phyloP scores from a whole-genome alignment of 2,113 vertebrate species.

The Picathartes gymnocephalus region DNA sequence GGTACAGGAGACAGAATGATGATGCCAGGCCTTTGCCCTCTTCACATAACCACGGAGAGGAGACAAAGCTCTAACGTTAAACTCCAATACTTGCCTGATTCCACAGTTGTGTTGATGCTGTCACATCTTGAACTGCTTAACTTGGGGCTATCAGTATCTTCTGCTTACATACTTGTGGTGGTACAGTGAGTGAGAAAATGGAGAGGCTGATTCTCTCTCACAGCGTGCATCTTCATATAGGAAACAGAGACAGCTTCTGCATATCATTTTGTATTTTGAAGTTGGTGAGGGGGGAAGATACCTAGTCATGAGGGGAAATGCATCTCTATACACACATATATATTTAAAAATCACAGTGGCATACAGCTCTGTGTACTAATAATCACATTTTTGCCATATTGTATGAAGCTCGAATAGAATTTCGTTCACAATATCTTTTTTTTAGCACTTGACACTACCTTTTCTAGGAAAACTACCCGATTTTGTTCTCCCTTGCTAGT shows the following conservation, averaged over 20 bases:
- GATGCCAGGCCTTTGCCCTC: neutral
- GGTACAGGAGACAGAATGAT: neutral
- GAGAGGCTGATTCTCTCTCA: neutral
- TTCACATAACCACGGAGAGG: neutral
- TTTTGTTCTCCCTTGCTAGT: neutral
- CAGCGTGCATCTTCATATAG: neutral
- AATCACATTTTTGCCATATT: neutral
- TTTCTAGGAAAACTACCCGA: neutral
- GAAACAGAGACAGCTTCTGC: neutral
- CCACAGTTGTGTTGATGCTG: neutral
- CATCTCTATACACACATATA: accelerated
- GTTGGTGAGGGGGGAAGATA: neutral
- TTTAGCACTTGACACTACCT: neutral
- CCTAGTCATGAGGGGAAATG: neutral
- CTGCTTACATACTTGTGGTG: neutral
- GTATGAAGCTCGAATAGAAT: neutral
- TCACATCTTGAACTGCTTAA: neutral
- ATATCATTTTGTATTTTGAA: neutral
- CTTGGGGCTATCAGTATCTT: neutral
- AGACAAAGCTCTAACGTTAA: neutral
- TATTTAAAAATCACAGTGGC: neutral
- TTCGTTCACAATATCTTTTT: neutral
- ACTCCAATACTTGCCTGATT: neutral
- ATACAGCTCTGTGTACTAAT: neutral
- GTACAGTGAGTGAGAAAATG: neutral